A percentile compares a stretch with the other conserved stretches of the same genome.
Conservation (phyloP, 1,140 invertebrate genomes). For the Epicauta chinensis region DNA sequence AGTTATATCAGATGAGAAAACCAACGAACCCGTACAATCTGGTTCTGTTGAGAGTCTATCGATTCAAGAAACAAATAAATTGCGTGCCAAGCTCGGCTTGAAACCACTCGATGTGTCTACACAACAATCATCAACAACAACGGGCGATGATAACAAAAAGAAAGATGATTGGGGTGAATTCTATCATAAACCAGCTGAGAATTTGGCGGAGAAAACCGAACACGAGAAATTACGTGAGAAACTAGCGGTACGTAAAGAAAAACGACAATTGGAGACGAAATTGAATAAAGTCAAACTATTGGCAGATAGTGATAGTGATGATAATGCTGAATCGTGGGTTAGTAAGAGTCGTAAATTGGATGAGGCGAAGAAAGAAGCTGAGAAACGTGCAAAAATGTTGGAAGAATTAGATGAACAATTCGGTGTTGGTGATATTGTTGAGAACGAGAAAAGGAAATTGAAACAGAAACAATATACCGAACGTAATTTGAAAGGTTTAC, state of each 20-base stretch:
- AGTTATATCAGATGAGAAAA: conserved; percentile 29
- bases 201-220: conserved; percentile 67
- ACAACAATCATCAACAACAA: conserved; percentile 36
- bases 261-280: conserved; percentile 72
- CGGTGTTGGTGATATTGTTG: conserved; percentile 78
- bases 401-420: conserved; percentile 95
- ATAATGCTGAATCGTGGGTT: conserved; percentile 74
- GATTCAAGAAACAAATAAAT: conserved; percentile 86
- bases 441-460: conserved; percentile 64
- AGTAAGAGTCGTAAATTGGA: conserved; percentile 68
- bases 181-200: conserved; percentile 87
- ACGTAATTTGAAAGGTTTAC: conserved; percentile 72
- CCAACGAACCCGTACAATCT: conserved; percentile 9
- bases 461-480: conserved; percentile 59
- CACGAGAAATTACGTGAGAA: conserved; percentile 81
- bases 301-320: conserved; percentile 67
- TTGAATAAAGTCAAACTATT: conserved; percentile 60
- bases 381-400: conserved; percentile 83
- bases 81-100: conserved; percentile 87
- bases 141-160: conserved; percentile 47
- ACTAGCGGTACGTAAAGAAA: conserved; percentile 69
- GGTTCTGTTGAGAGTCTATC: conserved; percentile 58
- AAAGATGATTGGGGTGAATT: conserved; percentile 84
- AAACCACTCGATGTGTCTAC: conserved; percentile 76
- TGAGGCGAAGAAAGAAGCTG: conserved; percentile 79